phyloP scores from a whole-genome alignment of 2,113 vertebrate species.

The Bettongia penicillata region DNA sequence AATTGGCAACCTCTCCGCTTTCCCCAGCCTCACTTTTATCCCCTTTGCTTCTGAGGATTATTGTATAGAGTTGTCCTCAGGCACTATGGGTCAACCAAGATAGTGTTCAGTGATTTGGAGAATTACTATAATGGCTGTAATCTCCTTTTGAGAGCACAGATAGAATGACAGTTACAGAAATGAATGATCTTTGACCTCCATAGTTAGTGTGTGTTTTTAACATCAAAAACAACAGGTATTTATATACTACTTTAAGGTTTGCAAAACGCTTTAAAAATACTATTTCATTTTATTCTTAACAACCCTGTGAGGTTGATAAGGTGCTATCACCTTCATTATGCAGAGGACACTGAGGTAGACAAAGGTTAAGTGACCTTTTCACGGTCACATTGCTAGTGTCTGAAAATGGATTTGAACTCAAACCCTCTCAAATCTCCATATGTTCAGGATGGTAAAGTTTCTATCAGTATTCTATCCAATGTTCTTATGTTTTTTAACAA shows the following conservation, averaged over 20 bases:
- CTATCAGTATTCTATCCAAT: no score
- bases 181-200: background rate
- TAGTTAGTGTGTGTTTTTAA: background rate
- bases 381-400: background rate
- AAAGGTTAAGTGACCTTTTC: background rate
- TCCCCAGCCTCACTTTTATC: background rate
- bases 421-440: background rate
- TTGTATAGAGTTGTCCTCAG: background rate
- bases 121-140: background rate
- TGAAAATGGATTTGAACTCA: background rate
- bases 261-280: background rate
- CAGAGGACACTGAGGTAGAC: background rate
- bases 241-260: background rate
- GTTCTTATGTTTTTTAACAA: no score
- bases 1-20: background rate
- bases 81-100: background rate
- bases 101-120: background rate
- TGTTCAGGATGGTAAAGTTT: no score
- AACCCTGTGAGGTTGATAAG: background rate
- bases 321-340: background rate
- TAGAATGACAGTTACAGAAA: background rate
- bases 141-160: background rate
- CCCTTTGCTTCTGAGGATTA: background rate
- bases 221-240: background rate
- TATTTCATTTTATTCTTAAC: background rate